These are phyloP conservation scores for Macrosteles quadrilineatus DNA, from an alignment of 1,140 invertebrate genomes.

Conservation along the genomic window DNA sequence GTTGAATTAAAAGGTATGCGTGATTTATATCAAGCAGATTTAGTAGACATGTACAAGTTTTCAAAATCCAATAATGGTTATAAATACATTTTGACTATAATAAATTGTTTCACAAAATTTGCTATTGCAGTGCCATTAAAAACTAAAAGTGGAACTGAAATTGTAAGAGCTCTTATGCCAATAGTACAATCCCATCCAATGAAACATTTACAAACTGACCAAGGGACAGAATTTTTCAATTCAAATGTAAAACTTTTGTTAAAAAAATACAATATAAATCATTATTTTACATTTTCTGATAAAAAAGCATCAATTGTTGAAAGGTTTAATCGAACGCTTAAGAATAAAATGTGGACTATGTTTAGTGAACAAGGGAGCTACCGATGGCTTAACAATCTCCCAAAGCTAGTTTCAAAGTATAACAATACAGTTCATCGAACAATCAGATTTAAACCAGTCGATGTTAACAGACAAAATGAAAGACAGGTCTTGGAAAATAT, in stretches of 20 bases:
- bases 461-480: constrained; percentile 45
- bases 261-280: constrained; percentile 48
- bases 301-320: constrained; percentile 54
- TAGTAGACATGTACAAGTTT: constrained; percentile 45
- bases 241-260: constrained; percentile 44
- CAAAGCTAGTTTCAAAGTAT: constrained; percentile 48
- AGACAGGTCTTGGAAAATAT: constrained; percentile 27
- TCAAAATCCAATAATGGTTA: constrained; percentile 48
- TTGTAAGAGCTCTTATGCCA: constrained; percentile 42
- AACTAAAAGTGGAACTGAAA: constrained; percentile 49
- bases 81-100: constrained; percentile 53
- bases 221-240: constrained; percentile 52
- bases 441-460: constrained; percentile 49
- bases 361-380: constrained; percentile 43
- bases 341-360: constrained; percentile 50
- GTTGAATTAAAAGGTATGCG: constrained; percentile 32
- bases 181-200: constrained; percentile 25
- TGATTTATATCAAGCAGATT: constrained; percentile 38
- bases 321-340: constrained; percentile 53
- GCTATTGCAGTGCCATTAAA: constrained; percentile 52
- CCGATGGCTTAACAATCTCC: constrained; percentile 46
- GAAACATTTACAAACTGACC: constrained; percentile 52
- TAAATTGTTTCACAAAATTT: constrained; percentile 54
- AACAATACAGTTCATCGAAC: constrained; percentile 52
- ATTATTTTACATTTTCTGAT: constrained; percentile 51